These are phyloP conservation scores for Aphaenogaster rudis DNA, from an alignment of 1,140 invertebrate genomes.

Conservation along the genomic window DNA sequence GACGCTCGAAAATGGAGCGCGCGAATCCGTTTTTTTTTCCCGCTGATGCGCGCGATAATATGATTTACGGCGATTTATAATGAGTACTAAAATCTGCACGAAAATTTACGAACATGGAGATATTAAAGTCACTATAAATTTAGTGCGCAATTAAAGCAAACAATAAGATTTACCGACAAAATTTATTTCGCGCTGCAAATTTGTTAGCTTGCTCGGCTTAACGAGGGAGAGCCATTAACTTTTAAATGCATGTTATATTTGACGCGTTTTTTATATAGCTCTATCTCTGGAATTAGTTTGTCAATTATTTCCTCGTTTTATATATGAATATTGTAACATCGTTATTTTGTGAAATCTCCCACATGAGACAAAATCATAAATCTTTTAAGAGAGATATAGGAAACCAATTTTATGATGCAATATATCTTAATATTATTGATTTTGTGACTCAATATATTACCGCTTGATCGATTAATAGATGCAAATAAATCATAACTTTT, in stretches of 20 bases:
- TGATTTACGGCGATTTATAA: slow-evolving; percentile 27
- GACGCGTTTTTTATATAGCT: slow-evolving; percentile 12
- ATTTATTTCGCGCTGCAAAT: slow-evolving; percentile 47
- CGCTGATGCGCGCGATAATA: neutral
- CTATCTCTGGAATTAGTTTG: neutral
- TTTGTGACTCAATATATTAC: slow-evolving; percentile 17
- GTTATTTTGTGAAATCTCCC: slow-evolving; percentile 15
- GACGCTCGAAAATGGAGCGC: neutral
- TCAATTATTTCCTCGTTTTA: slow-evolving; percentile 6
- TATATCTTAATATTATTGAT: slow-evolving; percentile 5
- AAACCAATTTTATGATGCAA: neutral
- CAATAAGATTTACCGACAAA: neutral
- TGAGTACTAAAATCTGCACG: slow-evolving; percentile 7
- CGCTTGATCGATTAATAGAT: slow-evolving; percentile 23
- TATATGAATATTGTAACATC: neutral
- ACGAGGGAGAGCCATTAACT: neutral
- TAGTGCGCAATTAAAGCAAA: slow-evolving; percentile 25
- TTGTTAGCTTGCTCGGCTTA: slow-evolving; percentile 23
- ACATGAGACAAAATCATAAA: neutral
- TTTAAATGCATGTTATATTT: slow-evolving; percentile 1
- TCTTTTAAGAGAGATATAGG: neutral
- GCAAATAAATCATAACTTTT: slow-evolving; percentile 12
- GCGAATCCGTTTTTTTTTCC: neutral
- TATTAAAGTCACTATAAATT: slow-evolving; percentile 32
- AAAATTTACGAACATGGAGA: slow-evolving; percentile 28